A percentile compares a stretch with the other conserved stretches of the same genome.
phyloP scores from a whole-genome alignment of 1,140 invertebrate species.

The Trissolcus basalis region DNA sequence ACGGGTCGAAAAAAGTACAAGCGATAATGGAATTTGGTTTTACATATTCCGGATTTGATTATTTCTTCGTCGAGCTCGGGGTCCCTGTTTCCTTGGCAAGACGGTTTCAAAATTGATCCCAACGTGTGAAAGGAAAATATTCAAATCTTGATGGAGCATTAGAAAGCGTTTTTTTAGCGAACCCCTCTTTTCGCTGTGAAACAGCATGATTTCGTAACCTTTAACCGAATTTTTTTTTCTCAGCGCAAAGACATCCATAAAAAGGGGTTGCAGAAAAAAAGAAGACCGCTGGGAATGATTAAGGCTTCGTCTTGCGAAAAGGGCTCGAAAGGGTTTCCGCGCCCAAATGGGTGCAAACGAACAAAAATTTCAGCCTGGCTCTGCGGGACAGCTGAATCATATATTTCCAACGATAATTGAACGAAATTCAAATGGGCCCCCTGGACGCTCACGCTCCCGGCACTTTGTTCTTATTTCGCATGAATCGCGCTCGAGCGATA shows the following conservation, averaged over 20 bases:
- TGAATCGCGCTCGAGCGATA: conserved; percentile 13
- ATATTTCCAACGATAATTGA: too few species aligned
- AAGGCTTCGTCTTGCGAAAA: conserved; percentile 49
- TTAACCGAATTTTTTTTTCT: conserved; percentile 18
- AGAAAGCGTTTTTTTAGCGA: conserved; percentile 31
- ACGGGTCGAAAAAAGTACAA: conserved; percentile 34
- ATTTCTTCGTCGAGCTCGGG: conserved; percentile 8
- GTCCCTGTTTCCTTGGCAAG: background rate
- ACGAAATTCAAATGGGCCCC: conserved; percentile 71
- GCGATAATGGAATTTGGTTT: conserved; percentile 52
- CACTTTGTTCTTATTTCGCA: conserved; percentile 34
- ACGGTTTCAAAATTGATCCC: conserved; percentile 1
- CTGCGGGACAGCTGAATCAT: conserved; percentile 16
- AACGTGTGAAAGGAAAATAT: conserved; percentile 38
- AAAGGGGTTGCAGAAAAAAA: conserved; percentile 31
- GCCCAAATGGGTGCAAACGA: conserved; percentile 6
- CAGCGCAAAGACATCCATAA: conserved; percentile 20
- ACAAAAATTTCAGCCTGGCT: conserved; percentile 30
- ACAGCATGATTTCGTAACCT: conserved; percentile 42
- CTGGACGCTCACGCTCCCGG: conserved; percentile 60
- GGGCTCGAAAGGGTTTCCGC: conserved; percentile 42
- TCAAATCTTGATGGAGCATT: conserved; percentile 34
- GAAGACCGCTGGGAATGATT: conserved; percentile 52
- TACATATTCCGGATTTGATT: conserved; percentile 47
- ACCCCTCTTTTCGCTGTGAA: conserved; percentile 30